Evolutionary conservation across 2,888 invertebrate genomes (phyloP), one percentile per base, ranked within the genome.

Genomic region (Torymus auratus): DNA sequence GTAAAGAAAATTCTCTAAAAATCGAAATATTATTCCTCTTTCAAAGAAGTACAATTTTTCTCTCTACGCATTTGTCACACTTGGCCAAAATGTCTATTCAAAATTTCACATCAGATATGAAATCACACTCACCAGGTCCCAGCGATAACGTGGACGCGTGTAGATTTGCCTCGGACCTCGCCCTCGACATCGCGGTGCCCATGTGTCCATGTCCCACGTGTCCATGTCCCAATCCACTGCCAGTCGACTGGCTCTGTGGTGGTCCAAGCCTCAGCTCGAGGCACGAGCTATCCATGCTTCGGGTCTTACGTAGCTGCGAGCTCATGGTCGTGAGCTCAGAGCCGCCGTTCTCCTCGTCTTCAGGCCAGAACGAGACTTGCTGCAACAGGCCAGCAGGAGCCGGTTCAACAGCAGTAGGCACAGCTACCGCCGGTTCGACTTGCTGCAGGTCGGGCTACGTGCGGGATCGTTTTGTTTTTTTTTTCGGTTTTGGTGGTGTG

Each of bases 271-370:
- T 93, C 86, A 97, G 94, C 87, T 97, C 97, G 83, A 96, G 92
- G 87, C 96, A 96, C 2, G 96, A 96, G 2, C 97, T 97, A 88
- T 97, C 97, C 91, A 97, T 96, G 83, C 97, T 96, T 88, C 96
- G 94, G 13, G 97, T 96, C 91, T 97, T 97, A 86, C 97, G 93
- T 85, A 97, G 91, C 86, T 96, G 96, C 2, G 96, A 96, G 56
- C 94, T 94, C 82, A 96, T 93, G 41, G 41, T 41, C 71, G 96
- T 96, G 58, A 94, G 93, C 87, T 96, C 96, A 72, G 94, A 93
- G 17, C 96, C 96, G 83, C 96, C 96, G 81, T 90, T 91, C 75
- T 91, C 91, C 83, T 95, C 95, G 85, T 95, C 95, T 84, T 96
- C 95, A 79, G 95, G 93, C 95, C 95, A 96, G 87, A 95, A 95